Evolutionary conservation across 2,888 invertebrate genomes (phyloP), one percentile per base, ranked within the genome.

Genomic region (Agriopis marginaria): DNA sequence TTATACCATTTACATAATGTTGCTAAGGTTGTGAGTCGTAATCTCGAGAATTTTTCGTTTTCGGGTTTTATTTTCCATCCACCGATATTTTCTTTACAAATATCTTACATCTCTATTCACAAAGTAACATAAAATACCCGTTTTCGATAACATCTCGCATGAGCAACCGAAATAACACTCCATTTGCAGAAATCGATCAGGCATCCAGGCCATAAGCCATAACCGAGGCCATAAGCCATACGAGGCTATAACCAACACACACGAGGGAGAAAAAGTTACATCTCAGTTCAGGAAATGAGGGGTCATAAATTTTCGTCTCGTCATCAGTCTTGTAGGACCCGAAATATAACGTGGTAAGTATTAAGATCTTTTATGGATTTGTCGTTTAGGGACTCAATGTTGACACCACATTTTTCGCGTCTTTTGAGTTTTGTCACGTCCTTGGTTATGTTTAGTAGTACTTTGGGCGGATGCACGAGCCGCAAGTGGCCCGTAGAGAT

Each of bases 161-260:
- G 62, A 68, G n/a, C 53, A 23, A 56, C 9, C 61, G 32, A 63
- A 32, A 68, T 68, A 63, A 68, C 63, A 63, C 63, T 68, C 63
- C 59, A 68, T 63, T 68, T 59, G 54, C 59, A 44, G 32, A n/a
- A 68, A 68, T 63, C 68, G 68, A 63, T 63, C 59, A 63, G 68
- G 53, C 50, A 59, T 47, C 47, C 50, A 68, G 68, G 40, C 51
- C 63, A 32, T 59, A 51, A 58, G 47, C 62, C 56, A 67, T 63
- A 63, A 68, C 63, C 32, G 49, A 68, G 68, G 32, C 49, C 63
- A 50, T 59, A 68, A 59, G 53, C 53, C 51, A 62, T 53, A 51
- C 12, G 68, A 68, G 59, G 49, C 54, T 49, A 60, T 68, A 68
- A 68, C 53, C 32, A 23, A 68, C 63, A 68, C 59, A 14, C 63